Evolutionary conservation across 2,797 vertebrate species (phyloP), one percentile per base, ranked within the genome.

Genomic region (Sternotherus odoratus): DNA sequence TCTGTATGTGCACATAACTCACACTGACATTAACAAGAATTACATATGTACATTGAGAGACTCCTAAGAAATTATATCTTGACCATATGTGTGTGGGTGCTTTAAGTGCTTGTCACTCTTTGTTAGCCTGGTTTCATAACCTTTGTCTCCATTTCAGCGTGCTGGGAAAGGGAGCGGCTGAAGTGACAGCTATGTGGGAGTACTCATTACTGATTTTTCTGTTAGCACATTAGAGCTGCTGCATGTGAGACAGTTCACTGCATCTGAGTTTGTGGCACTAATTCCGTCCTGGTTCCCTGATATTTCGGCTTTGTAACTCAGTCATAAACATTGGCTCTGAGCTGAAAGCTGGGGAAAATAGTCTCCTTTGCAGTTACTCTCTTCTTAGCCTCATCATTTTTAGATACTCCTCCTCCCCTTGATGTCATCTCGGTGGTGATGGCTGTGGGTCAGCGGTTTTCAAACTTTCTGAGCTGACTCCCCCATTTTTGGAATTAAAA

Each of bases 61-160:
- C 21, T 82, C 0, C 0, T 82, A 17, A 86, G 56, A 56, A 84
- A 13, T 5, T 39, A 39, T 24, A 12, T 39, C 19, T 3, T 86
- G 1, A 1, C 0, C 3, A 6, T 0, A 1, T 24, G 5, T 50
- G 60, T 54, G 39, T 21, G 21, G 69, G 90, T 23, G 78, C 13
- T 6, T 54, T 11, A 33, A 69, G 43, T 60, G 12, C 2, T 6
- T 84, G 48, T 36, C 5, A 46, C 15, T 75, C 56, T 79, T 28
- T 0, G 2, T 3, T 6, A 23, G 7, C 74, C 56, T 48, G 78
- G 49, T 89, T 81, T 49, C 0, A 0, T 39, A 88, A 83, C 24
- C 77, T 86, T 69, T 1, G 3, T 78, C 49, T 85, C 49, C 1
- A 2, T 46, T 84, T n/a, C 0, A 0, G 43, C 26, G 51, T 88